Conservation (phyloP, 2,888 invertebrate species). For the Torymus aiolomorphi region DNA sequence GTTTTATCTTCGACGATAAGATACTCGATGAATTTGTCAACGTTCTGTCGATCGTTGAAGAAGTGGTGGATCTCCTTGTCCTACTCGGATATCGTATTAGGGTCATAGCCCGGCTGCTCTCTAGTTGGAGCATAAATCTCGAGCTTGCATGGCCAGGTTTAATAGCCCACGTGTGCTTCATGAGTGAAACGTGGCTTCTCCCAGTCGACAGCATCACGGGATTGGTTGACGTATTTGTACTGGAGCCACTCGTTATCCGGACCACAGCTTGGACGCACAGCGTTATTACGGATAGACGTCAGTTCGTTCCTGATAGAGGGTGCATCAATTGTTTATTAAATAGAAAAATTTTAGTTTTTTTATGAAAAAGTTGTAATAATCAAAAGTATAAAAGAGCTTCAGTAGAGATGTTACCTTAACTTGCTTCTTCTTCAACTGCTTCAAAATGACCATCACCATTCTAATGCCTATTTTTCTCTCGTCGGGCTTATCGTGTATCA, state of each 20-base stretch:
- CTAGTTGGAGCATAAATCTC: conserved; percentile 82
- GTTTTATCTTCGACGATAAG: conserved; percentile 91
- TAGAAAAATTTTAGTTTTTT: conserved; percentile 15
- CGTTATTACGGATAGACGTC: not conserved
- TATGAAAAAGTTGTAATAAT: not conserved
- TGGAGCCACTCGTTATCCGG: conserved; percentile 86
- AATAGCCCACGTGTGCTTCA: conserved; percentile 79
- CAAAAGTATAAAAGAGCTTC: not conserved
- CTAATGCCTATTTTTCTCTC: conserved; percentile 84
- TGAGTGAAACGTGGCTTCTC: conserved; percentile 84
- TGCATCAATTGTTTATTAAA: conserved; percentile 38
- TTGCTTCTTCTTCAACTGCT: conserved; percentile 84
- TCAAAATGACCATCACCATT: conserved; percentile 81
- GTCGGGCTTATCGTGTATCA: conserved; percentile 87
- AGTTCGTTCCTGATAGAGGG: not conserved
- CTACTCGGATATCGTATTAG: conserved; percentile 78
- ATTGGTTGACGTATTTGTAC: conserved; percentile 80
- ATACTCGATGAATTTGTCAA: conserved; percentile 84
- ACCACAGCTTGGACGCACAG: conserved; percentile 77
- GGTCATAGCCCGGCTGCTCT: conserved; percentile 81
- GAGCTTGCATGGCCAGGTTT: conserved; percentile 78
- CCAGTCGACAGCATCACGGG: conserved; percentile 84
- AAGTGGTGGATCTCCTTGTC: conserved; percentile 83
- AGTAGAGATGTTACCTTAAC: conserved; percentile 63
- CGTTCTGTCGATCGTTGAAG: conserved; percentile 81